A percentile compares a stretch with the other conserved stretches of the same genome.
Evolutionary conservation across 2,113 vertebrate genomes (phyloP).

Genomic region (Mus musculus): GRCm39 chr5:65117001-65117500

Average conservation of each 20-base stretch:
- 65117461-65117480: conserved; percentile 63
- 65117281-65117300: not conserved
- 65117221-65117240: not conserved
- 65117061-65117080: not conserved
- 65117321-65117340: not conserved
- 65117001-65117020: not conserved
- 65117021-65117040: not conserved
- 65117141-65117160: not conserved
- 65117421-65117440: not conserved
- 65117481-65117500: conserved; percentile 1
- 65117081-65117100: not conserved
- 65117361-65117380: conserved; percentile 63
- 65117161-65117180: not conserved
- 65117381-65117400: not conserved
- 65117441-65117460: not conserved
- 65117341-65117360: conserved; percentile 14
- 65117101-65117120: not conserved
- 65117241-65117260: conserved; percentile 31
- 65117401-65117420: not conserved
- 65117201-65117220: not conserved
- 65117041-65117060: no score
- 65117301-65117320: conserved; percentile 29
- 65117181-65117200: not conserved
- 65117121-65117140: not conserved
- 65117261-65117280: conserved; percentile 7